These are phyloP conservation scores for Anguilla rostrata DNA, from an alignment of 2,113 vertebrate species.

Conservation along the genomic window DNA sequence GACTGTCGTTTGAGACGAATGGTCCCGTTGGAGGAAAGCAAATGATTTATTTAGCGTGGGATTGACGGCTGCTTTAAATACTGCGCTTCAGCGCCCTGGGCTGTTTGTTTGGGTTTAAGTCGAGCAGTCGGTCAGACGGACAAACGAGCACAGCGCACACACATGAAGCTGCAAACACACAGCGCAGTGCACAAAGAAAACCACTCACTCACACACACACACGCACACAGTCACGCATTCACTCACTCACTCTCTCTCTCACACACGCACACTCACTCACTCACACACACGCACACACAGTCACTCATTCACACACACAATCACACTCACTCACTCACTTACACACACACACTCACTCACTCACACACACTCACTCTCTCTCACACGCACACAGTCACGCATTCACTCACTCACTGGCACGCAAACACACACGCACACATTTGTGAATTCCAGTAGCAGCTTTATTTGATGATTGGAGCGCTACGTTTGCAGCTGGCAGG, in stretches of 20 bases:
- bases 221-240: too few relatives aligned
- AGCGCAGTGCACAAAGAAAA: background rate
- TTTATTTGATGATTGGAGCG: background rate
- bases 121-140: background rate
- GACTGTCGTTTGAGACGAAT: background rate
- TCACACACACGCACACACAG: too few relatives aligned
- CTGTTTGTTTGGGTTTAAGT: background rate
- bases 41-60: background rate
- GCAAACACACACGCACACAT: background rate
- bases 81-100: background rate
- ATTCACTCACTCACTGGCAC: too few relatives aligned
- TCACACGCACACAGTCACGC: too few relatives aligned
- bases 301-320: too few relatives aligned
- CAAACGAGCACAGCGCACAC: background rate
- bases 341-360: too few relatives aligned
- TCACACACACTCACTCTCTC: too few relatives aligned
- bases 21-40: background rate
- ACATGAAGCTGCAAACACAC: background rate
- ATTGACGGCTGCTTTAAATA: background rate
- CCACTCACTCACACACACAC: too few relatives aligned
- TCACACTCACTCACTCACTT: too few relatives aligned
- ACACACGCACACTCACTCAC: too few relatives aligned
- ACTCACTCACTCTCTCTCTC: too few relatives aligned
- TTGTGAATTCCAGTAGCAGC: background rate
- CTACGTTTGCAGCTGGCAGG: background rate